A percentile compares a stretch with the other conserved stretches of the same genome.
Conservation (phyloP, 2,797 vertebrate genomes). For the Heteromormyrus szaboi region DNA sequence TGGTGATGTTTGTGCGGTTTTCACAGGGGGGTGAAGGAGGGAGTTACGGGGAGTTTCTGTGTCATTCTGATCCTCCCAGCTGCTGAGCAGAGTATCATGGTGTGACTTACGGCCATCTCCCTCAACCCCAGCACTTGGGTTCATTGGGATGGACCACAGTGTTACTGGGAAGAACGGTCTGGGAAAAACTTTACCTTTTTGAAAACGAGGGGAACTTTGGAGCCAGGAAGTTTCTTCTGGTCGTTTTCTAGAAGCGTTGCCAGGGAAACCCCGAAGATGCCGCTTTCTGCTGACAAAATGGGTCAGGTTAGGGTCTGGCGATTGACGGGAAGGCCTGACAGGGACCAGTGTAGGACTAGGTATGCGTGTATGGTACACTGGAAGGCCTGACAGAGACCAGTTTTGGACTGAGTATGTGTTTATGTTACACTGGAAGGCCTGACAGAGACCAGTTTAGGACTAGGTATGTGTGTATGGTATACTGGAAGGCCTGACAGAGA, state of each 20-base stretch:
- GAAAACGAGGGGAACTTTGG: background rate
- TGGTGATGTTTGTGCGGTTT: background rate
- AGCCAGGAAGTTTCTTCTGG: background rate
- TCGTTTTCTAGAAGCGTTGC: conserved; percentile 52
- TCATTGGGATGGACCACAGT: background rate
- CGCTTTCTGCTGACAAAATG: conserved; percentile 62
- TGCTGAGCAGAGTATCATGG: background rate
- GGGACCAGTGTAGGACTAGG: background rate
- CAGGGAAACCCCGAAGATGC: conserved; percentile 83
- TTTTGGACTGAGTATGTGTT: background rate
- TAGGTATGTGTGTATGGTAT: background rate
- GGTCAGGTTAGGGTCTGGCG: background rate
- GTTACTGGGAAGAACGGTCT: background rate
- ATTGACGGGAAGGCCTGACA: background rate
- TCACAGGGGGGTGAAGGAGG: background rate
- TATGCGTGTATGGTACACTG: background rate
- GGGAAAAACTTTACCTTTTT: background rate
- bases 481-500: background rate
- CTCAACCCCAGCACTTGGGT: background rate
- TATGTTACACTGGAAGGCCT: background rate
- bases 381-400: background rate
- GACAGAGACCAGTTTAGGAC: background rate
- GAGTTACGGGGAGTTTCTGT: background rate
- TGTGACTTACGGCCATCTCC: background rate
- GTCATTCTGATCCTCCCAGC: background rate